Base-by-base conservation (phyloP, 2,113 vertebrate genomes). In the Takifugu bimaculatus region DNA sequence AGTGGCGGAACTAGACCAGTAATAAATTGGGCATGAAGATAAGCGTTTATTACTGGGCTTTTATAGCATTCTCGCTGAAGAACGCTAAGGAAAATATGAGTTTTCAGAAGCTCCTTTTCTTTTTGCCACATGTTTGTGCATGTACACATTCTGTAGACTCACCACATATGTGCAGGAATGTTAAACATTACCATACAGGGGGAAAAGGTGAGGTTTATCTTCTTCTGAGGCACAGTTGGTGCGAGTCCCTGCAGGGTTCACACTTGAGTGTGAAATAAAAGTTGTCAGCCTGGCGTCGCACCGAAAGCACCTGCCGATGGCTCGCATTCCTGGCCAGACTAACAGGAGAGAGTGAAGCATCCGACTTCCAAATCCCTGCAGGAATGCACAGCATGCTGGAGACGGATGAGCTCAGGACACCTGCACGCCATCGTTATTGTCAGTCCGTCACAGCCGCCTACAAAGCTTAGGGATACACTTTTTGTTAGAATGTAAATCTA, bases 261-360 rank as follows among this genome's bases (percentile, higher is more conserved):
- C 76, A 25, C 68, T 27, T 42, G 29, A 3, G 75, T 81, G 85
- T 78, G 78, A 88, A 81, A 77, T 71, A 52, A 71, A 57, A 27
- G 51, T 43, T 48, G 67, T 72, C 74, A 48, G 65, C 47, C 49
- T 9, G 61, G 68, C 57, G 25, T 5, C 60, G 57, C 57, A 47
- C 58, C 53, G 56, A 58, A 39, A 5, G 60, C 71, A 88, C 80
- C 73, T 79, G 80, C 72, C 77, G 61, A 50, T 26, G 47, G 4
- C 78, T 54, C 51, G 11, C 82, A 87, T 88, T 89, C 86, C 84
- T 83, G 56, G 10, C 14, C 3, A 0, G 63, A 63, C 82, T 60
- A 77, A 81, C 70, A 2, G 50, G 60, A 64, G 69, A 67, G 75
- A 61, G 73, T 56, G 74, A 72, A 60, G 59, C 60, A 13, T 65